Evolutionary conservation across 2,888 invertebrate species (phyloP), one percentile per base, ranked within the genome.

Genomic region (Philaethria dido): DNA sequence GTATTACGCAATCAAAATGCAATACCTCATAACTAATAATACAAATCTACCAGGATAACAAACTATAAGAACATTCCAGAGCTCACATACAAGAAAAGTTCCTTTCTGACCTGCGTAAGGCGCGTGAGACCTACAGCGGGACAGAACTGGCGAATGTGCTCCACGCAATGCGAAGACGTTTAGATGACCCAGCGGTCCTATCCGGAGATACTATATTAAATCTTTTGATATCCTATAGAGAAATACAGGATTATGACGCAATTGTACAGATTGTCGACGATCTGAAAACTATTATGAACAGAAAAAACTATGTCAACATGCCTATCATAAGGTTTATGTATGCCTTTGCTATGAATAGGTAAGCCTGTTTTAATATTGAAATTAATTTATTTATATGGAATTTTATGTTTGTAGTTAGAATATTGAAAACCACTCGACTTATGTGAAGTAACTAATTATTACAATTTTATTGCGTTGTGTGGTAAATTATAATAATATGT

Each of bases 81-180:
- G 98, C 98, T 0, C 98, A 99, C 81, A 97, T 98, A 93, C 98
- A 99, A 85, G 99, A 99, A 86, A 99, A 99, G 88, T 99, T 99
- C 89, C 92, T 99, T 60, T 94, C 96, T 5, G 99, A 99, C 86
- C 91, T 99, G 45, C 95, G 99, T 25, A 98, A 98, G 88, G 97
- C 98, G 0, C 95, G 98, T 54, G 99, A 99, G 81, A 95, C 95
- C 1, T 95, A 96, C 85, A 96, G 95, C 62, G 98, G 98, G 1
- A 95, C 95, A 62, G 98, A 98, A 77, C 86, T 98, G 14, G 94
- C 95, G 0, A 95, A 95, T 84, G 95, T 96, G 47, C 86, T 99
- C 39, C 96, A 97, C 79, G 97, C 97, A 57, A 97, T 99, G 96
- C 94, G 98, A 8, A 96, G 96, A 71, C 94, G 99, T 44, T 93